These are phyloP conservation scores for Ophioderma brevispina DNA, from an alignment of 35 echinoderm and acorn worm species.

Conservation along the genomic window DNA sequence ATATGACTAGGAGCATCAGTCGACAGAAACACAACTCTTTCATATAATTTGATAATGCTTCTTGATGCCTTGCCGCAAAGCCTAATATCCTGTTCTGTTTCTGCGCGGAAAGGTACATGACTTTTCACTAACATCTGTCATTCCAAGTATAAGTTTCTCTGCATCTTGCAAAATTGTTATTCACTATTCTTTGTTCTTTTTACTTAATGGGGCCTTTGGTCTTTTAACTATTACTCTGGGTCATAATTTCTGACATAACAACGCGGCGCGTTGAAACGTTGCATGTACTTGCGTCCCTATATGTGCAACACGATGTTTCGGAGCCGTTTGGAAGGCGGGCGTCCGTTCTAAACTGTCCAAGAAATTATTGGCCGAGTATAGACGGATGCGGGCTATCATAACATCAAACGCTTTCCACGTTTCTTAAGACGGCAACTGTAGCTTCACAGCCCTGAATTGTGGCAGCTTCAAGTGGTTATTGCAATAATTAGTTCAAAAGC, in stretches of 20 bases:
- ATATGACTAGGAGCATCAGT: too few species aligned
- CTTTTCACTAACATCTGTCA: neutral
- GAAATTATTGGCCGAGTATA: too few species aligned
- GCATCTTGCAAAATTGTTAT: neutral
- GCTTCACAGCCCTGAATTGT: slow-evolving; percentile 47
- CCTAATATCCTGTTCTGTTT: too few species aligned
- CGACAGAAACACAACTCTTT: neutral
- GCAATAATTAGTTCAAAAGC: slow-evolving; percentile 59
- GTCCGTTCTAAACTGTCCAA: too few species aligned
- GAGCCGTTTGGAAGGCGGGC: too few species aligned
- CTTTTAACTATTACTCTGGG: neutral
- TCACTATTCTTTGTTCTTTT: neutral
- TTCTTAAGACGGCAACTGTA: slow-evolving; percentile 40
- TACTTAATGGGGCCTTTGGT: neutral
- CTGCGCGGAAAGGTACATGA: too few species aligned
- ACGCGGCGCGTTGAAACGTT: too few species aligned
- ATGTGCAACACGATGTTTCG: too few species aligned
- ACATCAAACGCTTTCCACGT: slow-evolving; percentile 64
- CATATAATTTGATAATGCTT: too few species aligned
- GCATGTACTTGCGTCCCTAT: too few species aligned
- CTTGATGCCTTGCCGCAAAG: too few species aligned
- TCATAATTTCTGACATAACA: too few species aligned
- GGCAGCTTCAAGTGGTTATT: slow-evolving; percentile 16
- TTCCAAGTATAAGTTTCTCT: neutral
- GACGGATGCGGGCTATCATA: slow-evolving; percentile 46